Conservation (phyloP, 2,113 vertebrate genomes). For the Bos indicus region DNA sequence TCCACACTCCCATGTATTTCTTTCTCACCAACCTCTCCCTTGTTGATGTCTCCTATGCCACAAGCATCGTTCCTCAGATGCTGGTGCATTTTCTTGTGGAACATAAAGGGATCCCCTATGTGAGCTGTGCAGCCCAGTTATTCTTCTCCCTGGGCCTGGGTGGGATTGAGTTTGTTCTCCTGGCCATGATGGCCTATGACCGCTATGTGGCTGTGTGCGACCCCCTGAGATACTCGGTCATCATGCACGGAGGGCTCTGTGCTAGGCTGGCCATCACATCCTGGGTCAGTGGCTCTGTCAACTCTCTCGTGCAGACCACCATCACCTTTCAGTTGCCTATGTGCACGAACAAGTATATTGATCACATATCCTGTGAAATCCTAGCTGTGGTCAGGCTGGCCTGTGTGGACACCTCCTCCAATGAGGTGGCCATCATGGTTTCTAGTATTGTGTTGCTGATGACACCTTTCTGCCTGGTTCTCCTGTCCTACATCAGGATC, state of each 20-base stretch:
- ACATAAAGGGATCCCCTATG: not conserved
- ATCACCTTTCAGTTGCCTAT: conserved; percentile 45
- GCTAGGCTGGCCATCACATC: not conserved
- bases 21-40: conserved; percentile 69
- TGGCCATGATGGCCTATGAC: conserved; percentile 40
- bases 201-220: conserved; percentile 30
- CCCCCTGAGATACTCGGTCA: not conserved
- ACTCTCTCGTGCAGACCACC: not conserved
- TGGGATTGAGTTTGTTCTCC: conserved; percentile 40
- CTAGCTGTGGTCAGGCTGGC: conserved; percentile 43
- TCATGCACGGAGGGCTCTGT: not conserved
- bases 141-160: conserved; percentile 36
- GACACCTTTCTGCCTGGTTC: conserved; percentile 37
- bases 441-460: conserved; percentile 31
- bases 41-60: conserved; percentile 60
- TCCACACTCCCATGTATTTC: conserved; percentile 72
- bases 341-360: not conserved
- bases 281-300: conserved; percentile 24
- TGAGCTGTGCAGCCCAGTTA: conserved; percentile 34
- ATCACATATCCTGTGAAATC: conserved; percentile 66
- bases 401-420: conserved; percentile 48
- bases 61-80: conserved; percentile 29
- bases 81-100: not conserved
- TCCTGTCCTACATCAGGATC: conserved; percentile 56
- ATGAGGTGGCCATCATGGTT: not conserved